Evolutionary conservation across 2,888 invertebrate species (phyloP).

Genomic region (Chymomyza amoena): DNA sequence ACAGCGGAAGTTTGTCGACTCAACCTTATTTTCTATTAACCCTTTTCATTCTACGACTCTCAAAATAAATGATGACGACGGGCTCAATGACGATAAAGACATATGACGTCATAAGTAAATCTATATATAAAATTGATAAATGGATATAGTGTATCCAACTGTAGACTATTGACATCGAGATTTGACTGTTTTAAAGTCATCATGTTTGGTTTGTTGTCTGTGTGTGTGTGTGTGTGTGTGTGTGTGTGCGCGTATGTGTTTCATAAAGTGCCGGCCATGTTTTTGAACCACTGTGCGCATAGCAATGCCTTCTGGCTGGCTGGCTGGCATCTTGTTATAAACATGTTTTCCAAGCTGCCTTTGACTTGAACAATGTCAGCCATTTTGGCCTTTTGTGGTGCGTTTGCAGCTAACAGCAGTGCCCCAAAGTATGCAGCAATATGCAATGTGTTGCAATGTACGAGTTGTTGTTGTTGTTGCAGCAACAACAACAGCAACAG

Average conservation of each 20-base stretch:
- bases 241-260: background rate
- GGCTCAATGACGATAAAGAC: too few relatives aligned
- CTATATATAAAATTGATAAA: too few relatives aligned
- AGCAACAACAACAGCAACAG: background rate
- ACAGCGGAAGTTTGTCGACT: too few relatives aligned
- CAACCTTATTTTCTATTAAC: too few relatives aligned
- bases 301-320: background rate
- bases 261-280: background rate
- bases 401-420: slow-evolving; percentile 20
- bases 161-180: too few relatives aligned
- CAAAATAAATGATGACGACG: too few relatives aligned
- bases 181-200: too few relatives aligned
- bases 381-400: slow-evolving; percentile 54
- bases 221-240: too few relatives aligned
- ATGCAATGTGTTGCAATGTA: slow-evolving; percentile 2
- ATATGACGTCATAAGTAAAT: too few relatives aligned
- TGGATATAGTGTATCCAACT: too few relatives aligned
- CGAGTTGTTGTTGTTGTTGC: background rate
- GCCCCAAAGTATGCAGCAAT: slow-evolving; percentile 30
- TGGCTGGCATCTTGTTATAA: slow-evolving; percentile 21
- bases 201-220: background rate
- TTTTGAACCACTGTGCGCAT: background rate
- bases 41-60: too few relatives aligned
- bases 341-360: slow-evolving; percentile 43
- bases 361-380: slow-evolving; percentile 67